These are phyloP conservation scores for Lordiphosa fenestrarum DNA, from an alignment of 2,888 invertebrate genomes.

Conservation along the genomic window DNA sequence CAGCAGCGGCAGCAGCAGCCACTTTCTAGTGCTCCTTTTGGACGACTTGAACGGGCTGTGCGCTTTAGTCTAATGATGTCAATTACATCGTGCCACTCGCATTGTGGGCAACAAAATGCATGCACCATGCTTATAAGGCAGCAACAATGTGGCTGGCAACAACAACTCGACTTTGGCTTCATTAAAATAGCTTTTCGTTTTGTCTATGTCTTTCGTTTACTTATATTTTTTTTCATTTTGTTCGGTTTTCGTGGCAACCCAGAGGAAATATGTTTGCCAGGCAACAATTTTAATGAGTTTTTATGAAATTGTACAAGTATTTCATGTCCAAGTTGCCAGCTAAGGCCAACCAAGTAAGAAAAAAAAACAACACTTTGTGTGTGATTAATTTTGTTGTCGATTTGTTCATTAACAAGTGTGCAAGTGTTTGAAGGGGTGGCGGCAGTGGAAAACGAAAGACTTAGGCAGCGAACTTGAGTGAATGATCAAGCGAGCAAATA, in stretches of 20 bases:
- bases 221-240: constrained; percentile 26
- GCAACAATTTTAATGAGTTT: constrained; percentile 65
- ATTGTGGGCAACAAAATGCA: constrained; percentile 70
- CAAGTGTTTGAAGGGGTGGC: constrained; percentile 16
- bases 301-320: constrained; percentile 59
- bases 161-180: constrained; percentile 53
- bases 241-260: constrained; percentile 40
- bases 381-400: constrained; percentile 41
- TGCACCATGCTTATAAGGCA: constrained; percentile 64
- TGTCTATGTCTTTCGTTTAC: constrained; percentile 40
- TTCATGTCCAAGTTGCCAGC: constrained; percentile 46
- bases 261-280: constrained; percentile 25
- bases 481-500: too few relatives aligned
- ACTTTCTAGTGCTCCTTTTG: constrained; percentile 68
- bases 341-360: constrained; percentile 31
- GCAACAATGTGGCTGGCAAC: constrained; percentile 59
- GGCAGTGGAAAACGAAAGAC: constrained; percentile 25
- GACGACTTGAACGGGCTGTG: constrained; percentile 28
- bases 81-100: constrained; percentile 75
- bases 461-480: constrained; percentile 15
- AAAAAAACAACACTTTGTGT: constrained; percentile 41
- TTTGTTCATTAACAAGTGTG: constrained; percentile 43
- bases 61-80: constrained; percentile 75
- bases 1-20: constrained; percentile 26
- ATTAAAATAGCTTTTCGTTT: constrained; percentile 70